These are phyloP conservation scores for Falco berigora DNA, from an alignment of 2,797 vertebrate genomes.

Conservation along the genomic window DNA sequence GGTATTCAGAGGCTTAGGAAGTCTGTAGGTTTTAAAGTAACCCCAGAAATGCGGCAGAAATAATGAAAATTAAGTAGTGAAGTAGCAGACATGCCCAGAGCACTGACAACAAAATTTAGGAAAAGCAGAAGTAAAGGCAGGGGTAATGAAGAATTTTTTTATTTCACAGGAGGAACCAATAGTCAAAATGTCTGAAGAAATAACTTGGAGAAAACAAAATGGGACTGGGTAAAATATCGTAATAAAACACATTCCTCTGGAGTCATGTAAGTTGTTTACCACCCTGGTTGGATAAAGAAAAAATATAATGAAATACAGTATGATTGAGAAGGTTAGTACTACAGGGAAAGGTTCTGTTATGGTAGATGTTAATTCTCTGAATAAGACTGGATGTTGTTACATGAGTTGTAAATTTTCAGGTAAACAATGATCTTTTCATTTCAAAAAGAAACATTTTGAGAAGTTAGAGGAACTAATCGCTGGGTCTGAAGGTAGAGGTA, in stretches of 20 bases:
- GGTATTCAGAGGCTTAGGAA: background rate
- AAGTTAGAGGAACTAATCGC: background rate
- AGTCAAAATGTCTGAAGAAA: background rate
- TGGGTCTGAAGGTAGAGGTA: background rate
- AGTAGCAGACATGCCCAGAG: background rate
- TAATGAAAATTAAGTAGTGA: background rate
- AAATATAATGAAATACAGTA: background rate
- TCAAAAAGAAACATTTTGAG: background rate
- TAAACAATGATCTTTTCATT: background rate
- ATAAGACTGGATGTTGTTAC: background rate
- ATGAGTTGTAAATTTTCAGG: background rate
- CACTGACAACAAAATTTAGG: background rate
- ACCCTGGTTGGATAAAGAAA: background rate
- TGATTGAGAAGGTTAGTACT: background rate
- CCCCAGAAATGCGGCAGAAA: background rate
- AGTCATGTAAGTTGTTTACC: fast-evolving
- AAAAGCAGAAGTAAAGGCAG: background rate
- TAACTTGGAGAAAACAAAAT: background rate
- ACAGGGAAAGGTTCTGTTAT: background rate
- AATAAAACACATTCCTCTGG: background rate
- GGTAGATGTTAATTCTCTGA: background rate
- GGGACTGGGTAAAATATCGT: background rate
- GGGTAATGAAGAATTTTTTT: background rate
- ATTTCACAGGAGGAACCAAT: background rate
- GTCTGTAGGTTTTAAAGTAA: background rate